A percentile compares a stretch with the other conserved stretches of the same genome.
phyloP scores from a whole-genome alignment of 2,113 vertebrate species.

The Pseudopipra pipra region DNA sequence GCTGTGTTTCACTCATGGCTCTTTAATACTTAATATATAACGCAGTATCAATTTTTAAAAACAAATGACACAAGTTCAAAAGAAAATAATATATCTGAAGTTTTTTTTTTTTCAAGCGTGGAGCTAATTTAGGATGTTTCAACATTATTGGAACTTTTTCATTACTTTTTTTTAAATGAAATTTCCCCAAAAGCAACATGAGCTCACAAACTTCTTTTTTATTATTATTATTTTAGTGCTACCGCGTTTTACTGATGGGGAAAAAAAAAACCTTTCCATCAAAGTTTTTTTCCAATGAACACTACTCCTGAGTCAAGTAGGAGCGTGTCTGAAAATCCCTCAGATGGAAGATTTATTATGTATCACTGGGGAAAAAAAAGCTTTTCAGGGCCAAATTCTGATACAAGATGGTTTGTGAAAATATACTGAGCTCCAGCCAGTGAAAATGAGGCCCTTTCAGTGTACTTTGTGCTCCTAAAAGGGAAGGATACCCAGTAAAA shows the following conservation, averaged over 20 bases:
- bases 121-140: neutral
- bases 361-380: neutral
- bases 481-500: neutral
- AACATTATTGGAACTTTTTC: conserved; percentile 29
- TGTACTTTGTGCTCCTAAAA: neutral
- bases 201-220: conserved; percentile 32
- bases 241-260: conserved; percentile 13
- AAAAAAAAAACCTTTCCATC: conserved; percentile 1
- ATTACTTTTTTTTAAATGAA: neutral
- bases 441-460: neutral
- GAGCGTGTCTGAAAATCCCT: conserved; percentile 41
- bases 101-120: neutral
- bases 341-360: conserved; percentile 58
- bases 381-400: conserved; percentile 30
- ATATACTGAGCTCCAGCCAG: neutral
- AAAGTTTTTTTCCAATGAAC: conserved; percentile 31
- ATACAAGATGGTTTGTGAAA: conserved; percentile 18
- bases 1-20: neutral
- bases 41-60: neutral
- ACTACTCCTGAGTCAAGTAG: conserved; percentile 45
- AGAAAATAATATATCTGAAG: neutral
- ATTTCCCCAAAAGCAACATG: conserved; percentile 55
- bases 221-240: neutral
- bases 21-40: neutral
- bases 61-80: neutral